Conservation (phyloP, 2,797 vertebrate species). For the Pangasius djambal region DNA sequence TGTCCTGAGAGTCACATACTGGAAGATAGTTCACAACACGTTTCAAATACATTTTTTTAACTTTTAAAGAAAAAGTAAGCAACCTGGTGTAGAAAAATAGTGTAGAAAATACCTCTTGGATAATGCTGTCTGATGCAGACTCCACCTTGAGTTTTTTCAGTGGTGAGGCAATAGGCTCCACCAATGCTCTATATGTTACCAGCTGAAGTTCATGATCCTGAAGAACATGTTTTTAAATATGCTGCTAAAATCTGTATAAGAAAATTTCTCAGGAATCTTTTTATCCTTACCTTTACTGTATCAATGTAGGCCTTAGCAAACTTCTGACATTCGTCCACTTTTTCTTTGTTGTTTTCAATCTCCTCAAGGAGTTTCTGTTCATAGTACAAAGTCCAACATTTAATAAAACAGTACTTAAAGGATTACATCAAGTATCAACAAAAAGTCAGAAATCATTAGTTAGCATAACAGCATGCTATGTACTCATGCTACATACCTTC, state of each 20-base stretch:
- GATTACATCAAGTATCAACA: not conserved
- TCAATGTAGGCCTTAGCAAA: conserved; percentile 92
- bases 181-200: conserved; percentile 89
- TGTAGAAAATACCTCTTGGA: conserved; percentile 84
- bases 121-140: conserved; percentile 86
- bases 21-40: conserved; percentile 52
- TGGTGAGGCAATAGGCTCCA: conserved; percentile 86
- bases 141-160: conserved; percentile 93
- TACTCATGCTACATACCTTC: conserved; percentile 75
- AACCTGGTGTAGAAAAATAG: not conserved
- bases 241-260: not conserved
- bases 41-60: not conserved
- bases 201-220: conserved; percentile 94
- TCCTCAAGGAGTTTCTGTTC: conserved; percentile 88
- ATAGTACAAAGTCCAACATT: not conserved
- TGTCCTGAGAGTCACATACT: conserved; percentile 91
- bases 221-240: not conserved
- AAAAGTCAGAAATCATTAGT: not conserved
- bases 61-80: not conserved
- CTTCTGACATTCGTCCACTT: conserved; percentile 88
- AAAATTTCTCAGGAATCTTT: not conserved
- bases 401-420: not conserved
- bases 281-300: conserved; percentile 84
- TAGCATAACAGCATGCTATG: not conserved
- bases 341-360: conserved; percentile 83